Percentiles rank a stretch among this genome's conserved stretches.
Conservation (phyloP, 1,140 invertebrate genomes). For the Oncopodura yosiiana region DNA sequence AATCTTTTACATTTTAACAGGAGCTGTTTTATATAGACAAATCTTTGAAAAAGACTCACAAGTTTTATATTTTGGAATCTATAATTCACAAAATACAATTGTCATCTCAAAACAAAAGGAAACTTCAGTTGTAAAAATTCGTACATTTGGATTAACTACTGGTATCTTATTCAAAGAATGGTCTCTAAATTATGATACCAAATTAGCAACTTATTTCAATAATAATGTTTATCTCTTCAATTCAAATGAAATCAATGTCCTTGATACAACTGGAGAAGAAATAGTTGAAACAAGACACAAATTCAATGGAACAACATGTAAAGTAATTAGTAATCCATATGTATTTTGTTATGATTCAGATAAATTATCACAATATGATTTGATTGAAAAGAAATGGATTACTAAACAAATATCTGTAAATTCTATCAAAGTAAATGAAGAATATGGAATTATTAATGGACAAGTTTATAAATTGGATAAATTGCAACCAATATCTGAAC, state of each 20-base stretch:
- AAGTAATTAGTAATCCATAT: not conserved
- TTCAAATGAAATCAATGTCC: not conserved
- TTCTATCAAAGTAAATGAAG: too few relatives aligned
- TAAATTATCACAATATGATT: not conserved
- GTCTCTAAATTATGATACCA: conserved; percentile 37
- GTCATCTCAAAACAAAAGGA: conserved; percentile 13
- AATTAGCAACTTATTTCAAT: conserved; percentile 7
- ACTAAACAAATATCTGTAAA: conserved; percentile 20
- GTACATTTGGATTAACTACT: conserved; percentile 63
- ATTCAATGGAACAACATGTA: not conserved
- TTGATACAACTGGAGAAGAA: conserved; percentile 4
- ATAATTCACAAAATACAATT: conserved; percentile 9
- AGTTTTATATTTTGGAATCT: conserved; percentile 21
- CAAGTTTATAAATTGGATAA: too few relatives aligned
- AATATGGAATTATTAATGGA: too few relatives aligned
- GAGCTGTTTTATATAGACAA: conserved; percentile 70
- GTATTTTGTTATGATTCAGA: not conserved
- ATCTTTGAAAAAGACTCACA: conserved; percentile 50
- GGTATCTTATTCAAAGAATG: conserved; percentile 52
- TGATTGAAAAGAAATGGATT: not conserved
- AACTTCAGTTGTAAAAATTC: conserved; percentile 39
- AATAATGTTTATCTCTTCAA: conserved; percentile 23
- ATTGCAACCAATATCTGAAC: too few relatives aligned
- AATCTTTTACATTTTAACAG: conserved; percentile 40
- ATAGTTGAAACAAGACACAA: not conserved